Conservation (phyloP, 2,888 invertebrate species). For the Trichogramma dendrolimi region DNA sequence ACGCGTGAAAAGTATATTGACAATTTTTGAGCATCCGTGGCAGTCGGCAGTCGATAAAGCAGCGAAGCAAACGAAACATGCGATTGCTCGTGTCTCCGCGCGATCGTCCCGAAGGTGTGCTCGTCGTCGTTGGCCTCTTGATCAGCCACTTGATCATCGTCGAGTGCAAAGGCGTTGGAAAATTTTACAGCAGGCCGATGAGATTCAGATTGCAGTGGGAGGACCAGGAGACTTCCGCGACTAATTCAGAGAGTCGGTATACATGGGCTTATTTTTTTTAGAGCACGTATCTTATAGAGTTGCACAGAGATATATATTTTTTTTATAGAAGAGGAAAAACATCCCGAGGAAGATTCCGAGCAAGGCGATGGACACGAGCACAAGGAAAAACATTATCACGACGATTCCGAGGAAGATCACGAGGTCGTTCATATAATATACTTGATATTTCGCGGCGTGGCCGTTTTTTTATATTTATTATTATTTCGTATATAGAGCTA, state of each 20-base stretch:
- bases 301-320: background rate
- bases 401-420: slow-evolving; percentile 23
- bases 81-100: slow-evolving; percentile 30
- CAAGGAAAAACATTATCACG: too few relatives aligned
- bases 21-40: too few relatives aligned
- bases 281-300: background rate
- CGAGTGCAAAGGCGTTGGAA: slow-evolving; percentile 24
- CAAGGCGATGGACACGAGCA: too few relatives aligned
- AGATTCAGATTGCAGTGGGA: slow-evolving; percentile 35
- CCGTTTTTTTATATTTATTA: slow-evolving; percentile 17
- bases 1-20: too few relatives aligned
- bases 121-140: slow-evolving; percentile 31
- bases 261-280: background rate
- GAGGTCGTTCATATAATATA: slow-evolving; percentile 40
- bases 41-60: too few relatives aligned
- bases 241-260: slow-evolving; percentile 24
- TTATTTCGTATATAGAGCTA: slow-evolving; percentile 37
- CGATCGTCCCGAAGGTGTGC: too few relatives aligned
- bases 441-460: slow-evolving; percentile 15
- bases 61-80: too few relatives aligned
- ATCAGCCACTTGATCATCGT: background rate
- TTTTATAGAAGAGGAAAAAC: slow-evolving; percentile 28
- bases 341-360: slow-evolving; percentile 24
- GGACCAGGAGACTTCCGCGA: slow-evolving; percentile 39
- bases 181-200: slow-evolving; percentile 32